A percentile compares a stretch with the other conserved stretches of the same genome.
These are phyloP conservation scores for Ibidorhyncha struthersii DNA, from an alignment of 2,113 vertebrate genomes.

Conservation along the genomic window DNA sequence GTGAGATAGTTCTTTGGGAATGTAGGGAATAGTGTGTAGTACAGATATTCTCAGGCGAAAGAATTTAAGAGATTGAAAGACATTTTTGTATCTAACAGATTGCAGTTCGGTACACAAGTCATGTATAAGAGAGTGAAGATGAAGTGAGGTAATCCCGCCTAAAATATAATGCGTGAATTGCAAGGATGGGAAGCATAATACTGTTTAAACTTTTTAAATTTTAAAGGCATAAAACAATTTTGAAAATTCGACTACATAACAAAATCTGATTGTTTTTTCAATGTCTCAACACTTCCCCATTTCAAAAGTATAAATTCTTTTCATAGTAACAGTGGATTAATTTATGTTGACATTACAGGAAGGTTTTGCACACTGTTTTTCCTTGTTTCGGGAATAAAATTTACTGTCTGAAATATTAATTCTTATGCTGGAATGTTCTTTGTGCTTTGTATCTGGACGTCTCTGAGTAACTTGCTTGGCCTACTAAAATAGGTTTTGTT, in stretches of 20 bases:
- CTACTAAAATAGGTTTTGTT: not conserved
- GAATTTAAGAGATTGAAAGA: not conserved
- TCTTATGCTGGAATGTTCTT: not conserved
- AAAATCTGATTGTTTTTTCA: not conserved
- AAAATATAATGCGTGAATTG: not conserved
- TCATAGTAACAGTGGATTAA: not conserved
- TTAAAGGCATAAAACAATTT: not conserved
- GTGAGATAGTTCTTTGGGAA: not conserved
- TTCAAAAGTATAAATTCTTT: not conserved
- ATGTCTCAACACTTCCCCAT: not conserved
- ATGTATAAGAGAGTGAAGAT: not conserved
- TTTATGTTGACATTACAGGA: not conserved
- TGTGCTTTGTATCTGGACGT: not conserved
- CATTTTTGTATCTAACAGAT: not conserved
- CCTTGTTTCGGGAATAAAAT: not conserved
- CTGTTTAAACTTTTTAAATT: not conserved
- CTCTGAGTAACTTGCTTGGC: not conserved
- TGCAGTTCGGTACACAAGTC: not conserved
- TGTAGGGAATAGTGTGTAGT: not conserved
- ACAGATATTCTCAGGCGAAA: not conserved
- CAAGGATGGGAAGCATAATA: not conserved
- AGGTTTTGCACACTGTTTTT: not conserved
- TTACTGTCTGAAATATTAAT: not conserved
- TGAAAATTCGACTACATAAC: not conserved
- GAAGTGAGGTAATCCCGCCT: not conserved